phyloP scores from a whole-genome alignment of 2,797 vertebrate genomes.

The Clarias fuscus region DNA sequence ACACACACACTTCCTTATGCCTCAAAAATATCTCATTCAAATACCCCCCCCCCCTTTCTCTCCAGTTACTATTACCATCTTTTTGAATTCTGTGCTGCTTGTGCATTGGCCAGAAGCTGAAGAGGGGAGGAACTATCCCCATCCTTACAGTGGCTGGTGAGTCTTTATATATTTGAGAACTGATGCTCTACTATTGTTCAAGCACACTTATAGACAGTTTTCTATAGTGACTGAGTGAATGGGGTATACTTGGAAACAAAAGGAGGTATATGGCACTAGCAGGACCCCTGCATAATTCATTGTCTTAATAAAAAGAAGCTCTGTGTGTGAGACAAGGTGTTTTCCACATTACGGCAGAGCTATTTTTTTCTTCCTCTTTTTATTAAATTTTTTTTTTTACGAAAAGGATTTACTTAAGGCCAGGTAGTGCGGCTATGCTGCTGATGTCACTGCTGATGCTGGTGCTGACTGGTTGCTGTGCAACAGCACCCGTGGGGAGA shows the following conservation, averaged over 20 bases:
- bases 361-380: background rate
- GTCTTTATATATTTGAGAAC: slow-evolving; percentile 83
- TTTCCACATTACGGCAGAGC: background rate
- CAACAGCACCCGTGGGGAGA: slow-evolving; percentile 73
- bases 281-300: background rate
- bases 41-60: slow-evolving; percentile 52
- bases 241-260: slow-evolving; percentile 52
- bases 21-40: slow-evolving; percentile 62
- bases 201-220: slow-evolving; percentile 77
- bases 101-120: slow-evolving; percentile 76
- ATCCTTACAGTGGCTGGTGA: slow-evolving; percentile 58
- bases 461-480: slow-evolving; percentile 56
- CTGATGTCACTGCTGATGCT: slow-evolving; percentile 59
- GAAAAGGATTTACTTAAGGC: slow-evolving; percentile 53
- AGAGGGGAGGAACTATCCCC: slow-evolving; percentile 46
- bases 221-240: slow-evolving; percentile 62
- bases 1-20: slow-evolving; percentile 18
- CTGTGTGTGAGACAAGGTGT: slow-evolving; percentile 5
- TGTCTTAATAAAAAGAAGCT: background rate
- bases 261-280: slow-evolving; percentile 58
- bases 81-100: slow-evolving; percentile 89
- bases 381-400: background rate
- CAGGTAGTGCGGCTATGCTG: slow-evolving; percentile 71
- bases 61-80: slow-evolving; percentile 82
- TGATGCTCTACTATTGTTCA: slow-evolving; percentile 74